phyloP scores from a whole-genome alignment of 2,888 invertebrate species.

The Eucera pruinosa region DNA sequence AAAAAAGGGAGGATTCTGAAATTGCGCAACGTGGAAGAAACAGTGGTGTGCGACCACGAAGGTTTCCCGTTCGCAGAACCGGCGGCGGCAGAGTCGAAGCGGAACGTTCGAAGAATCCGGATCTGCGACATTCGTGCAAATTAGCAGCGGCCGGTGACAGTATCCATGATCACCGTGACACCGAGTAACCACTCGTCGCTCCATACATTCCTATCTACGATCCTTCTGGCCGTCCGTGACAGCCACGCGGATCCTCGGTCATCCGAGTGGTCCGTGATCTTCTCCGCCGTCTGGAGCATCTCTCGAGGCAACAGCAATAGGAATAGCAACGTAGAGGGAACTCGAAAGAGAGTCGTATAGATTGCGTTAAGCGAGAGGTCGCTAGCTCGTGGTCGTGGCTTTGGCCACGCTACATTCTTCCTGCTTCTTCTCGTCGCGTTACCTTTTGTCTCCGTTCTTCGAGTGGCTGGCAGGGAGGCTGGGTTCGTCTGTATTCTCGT shows the following conservation, averaged over 20 bases:
- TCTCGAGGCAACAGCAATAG: background rate
- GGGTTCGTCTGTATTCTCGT: constrained; percentile 35
- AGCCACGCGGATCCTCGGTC: constrained; percentile 29
- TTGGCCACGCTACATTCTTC: constrained; percentile 13
- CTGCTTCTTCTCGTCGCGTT: constrained; percentile 23
- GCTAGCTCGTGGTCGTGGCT: constrained; percentile 38
- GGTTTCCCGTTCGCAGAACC: constrained; percentile 44
- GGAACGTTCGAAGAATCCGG: constrained; percentile 56
- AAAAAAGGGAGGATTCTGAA: background rate
- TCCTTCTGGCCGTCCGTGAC: constrained; percentile 48
- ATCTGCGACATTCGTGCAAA: constrained; percentile 61
- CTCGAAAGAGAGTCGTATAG: constrained; percentile 42
- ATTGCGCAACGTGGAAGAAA: background rate
- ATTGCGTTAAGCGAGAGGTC: constrained; percentile 40
- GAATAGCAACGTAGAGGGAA: background rate
- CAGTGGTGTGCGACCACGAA: background rate
- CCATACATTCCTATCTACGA: constrained; percentile 60
- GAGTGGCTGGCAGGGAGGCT: background rate
- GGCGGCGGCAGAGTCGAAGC: background rate
- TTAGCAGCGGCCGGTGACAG: constrained; percentile 59
- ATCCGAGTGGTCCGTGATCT: constrained; percentile 20
- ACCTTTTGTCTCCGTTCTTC: constrained; percentile 40
- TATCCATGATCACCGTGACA: constrained; percentile 64
- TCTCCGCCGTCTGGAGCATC: no score
- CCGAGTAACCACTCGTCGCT: constrained; percentile 58